Evolutionary conservation across 1,140 invertebrate species (phyloP), one percentile per base, ranked within the genome.

Genomic region (Pseudomyrmex gracilis): DNA sequence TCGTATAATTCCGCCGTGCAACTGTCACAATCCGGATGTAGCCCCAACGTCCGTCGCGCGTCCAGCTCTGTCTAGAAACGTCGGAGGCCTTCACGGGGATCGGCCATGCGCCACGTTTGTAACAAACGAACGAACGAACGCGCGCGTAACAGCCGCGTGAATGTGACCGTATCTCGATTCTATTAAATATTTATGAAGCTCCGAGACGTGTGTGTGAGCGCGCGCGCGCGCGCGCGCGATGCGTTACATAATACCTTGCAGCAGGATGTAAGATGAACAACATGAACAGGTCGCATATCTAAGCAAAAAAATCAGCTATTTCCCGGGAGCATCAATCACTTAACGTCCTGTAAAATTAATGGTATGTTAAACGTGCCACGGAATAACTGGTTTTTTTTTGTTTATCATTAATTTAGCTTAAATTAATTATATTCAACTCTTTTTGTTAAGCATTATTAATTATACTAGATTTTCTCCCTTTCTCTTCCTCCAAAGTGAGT

Each of bases 181-280:
- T 71, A 58, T 71, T 80, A 71, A 70, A 71, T 80, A 80, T 80
- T 80, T 80, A 80, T 80, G 66, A 80, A 43, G 45, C 76, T 49
- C n/a, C 53, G 66, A 34, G 34, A 34, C 5, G 34, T 34, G 34
- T 34, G 34, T 34, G 34, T 5, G 34, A 34, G 34, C 34, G 34
- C 34, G n/a, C n/a, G n/a, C n/a, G n/a, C n/a, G n/a, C n/a, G n/a
- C n/a, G n/a, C n/a, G 43, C n/a, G 53, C 20, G 53, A 70, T 68
- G 34, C 51, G 53, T 80, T 80, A 80, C 66, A 58, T 71, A 80
- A 80, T 71, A 53, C 15, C 34, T 24, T 53, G 20, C 22, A 80
- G 76, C 20, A 78, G 64, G 76, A 70, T 80, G 76, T 70, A 80
- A 80, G 66, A 60, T 20, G 53, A 70, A 80, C 45, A 57, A 80